Evolutionary conservation across 2,888 invertebrate species (phyloP).

Genomic region (Yponomeuta cagnagella): DNA sequence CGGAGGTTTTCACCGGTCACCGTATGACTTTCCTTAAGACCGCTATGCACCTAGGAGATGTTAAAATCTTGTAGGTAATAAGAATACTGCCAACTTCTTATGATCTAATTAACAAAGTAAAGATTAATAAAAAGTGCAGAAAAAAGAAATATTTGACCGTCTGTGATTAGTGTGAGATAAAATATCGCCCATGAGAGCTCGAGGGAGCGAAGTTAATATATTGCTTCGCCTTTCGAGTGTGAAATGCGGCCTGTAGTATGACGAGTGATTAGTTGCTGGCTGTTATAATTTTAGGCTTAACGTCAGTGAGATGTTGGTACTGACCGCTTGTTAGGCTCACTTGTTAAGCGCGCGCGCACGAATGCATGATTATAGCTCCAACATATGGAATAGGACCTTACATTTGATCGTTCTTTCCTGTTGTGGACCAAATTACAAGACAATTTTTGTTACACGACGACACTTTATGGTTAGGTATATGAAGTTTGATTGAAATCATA

Average conservation of each 20-base stretch:
- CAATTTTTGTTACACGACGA: too few species aligned
- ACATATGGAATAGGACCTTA: slow-evolving; percentile 34
- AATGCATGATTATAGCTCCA: slow-evolving; percentile 36
- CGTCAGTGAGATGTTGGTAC: slow-evolving; percentile 51
- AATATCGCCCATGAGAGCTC: slow-evolving; percentile 1
- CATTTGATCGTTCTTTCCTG: neutral
- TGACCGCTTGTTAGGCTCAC: slow-evolving; percentile 67
- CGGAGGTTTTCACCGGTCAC: slow-evolving; percentile 13
- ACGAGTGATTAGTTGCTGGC: slow-evolving; percentile 58
- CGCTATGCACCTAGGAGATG: too few species aligned
- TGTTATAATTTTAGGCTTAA: slow-evolving; percentile 64
- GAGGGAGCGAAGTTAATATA: slow-evolving; percentile 11
- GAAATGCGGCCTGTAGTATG: slow-evolving; percentile 32
- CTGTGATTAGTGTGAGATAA: neutral
- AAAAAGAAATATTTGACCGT: neutral
- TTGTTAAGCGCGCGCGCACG: slow-evolving; percentile 65
- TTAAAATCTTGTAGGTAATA: too few species aligned
- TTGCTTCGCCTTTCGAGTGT: slow-evolving; percentile 28
- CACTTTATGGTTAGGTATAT: neutral
- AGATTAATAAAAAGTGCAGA: neutral
- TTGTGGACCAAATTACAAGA: too few species aligned
- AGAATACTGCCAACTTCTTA: too few species aligned
- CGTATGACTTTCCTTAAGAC: neutral
- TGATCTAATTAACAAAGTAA: too few species aligned
- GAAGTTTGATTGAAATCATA: too few species aligned